Conservation (phyloP, 2,888 invertebrate genomes). For the Drosophila mimetica region DNA sequence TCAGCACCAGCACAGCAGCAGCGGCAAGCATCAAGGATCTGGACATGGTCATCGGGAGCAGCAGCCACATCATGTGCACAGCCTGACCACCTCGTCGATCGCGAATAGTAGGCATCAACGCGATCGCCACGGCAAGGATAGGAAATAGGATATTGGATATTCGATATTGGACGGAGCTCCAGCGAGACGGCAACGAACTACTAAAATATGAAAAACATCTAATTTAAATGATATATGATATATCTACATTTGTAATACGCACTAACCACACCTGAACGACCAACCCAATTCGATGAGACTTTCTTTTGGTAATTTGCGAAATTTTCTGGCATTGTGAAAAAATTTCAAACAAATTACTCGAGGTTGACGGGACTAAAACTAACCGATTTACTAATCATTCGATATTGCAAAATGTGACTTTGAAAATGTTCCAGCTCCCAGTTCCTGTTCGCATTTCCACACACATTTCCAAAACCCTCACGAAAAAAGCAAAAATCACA, state of each 20-base stretch:
- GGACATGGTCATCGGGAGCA: constrained; percentile 40
- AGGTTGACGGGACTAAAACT: constrained; percentile 35
- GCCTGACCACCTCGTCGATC: constrained; percentile 68
- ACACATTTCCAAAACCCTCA: constrained; percentile 18
- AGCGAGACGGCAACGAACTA: constrained; percentile 59
- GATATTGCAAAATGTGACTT: constrained; percentile 27
- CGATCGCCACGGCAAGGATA: constrained; percentile 77
- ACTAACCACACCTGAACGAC: constrained; percentile 31
- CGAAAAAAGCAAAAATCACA: not conserved
- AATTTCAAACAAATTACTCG: constrained; percentile 66
- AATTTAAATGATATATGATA: constrained; percentile 34
- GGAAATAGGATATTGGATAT: constrained; percentile 70
- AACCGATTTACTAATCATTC: constrained; percentile 30
- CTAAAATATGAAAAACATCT: constrained; percentile 20
- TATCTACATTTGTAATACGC: constrained; percentile 13
- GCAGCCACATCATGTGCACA: constrained; percentile 67
- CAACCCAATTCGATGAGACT: constrained; percentile 27
- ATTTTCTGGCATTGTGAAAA: constrained; percentile 57
- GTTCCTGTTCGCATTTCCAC: constrained; percentile 61
- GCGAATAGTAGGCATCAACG: constrained; percentile 66
- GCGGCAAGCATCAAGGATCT: constrained; percentile 61
- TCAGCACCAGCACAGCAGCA: constrained; percentile 42
- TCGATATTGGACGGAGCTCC: constrained; percentile 2
- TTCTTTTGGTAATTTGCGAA: constrained; percentile 69
- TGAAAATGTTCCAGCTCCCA: constrained; percentile 58